Conservation (phyloP, 2,113 vertebrate species). For the Azemiops feae region DNA sequence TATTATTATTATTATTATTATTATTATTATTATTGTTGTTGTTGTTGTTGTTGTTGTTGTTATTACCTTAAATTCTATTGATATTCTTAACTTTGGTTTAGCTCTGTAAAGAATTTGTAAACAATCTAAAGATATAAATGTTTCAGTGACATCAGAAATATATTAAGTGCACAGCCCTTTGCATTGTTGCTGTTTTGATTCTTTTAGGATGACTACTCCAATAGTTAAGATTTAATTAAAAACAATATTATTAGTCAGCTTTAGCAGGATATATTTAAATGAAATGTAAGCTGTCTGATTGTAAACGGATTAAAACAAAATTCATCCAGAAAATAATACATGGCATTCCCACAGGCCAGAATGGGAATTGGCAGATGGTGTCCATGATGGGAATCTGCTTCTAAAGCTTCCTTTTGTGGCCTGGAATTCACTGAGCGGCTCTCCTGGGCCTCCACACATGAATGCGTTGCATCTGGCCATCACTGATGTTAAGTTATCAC, state of each 20-base stretch:
- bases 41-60: no score
- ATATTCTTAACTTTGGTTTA: background rate
- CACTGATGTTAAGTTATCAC: slow-evolving; percentile 44
- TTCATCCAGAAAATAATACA: background rate
- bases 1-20: no score
- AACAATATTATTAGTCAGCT: background rate
- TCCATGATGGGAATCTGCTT: slow-evolving; percentile 24
- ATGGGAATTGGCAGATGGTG: slow-evolving; percentile 26
- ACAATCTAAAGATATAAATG: background rate
- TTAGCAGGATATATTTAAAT: background rate
- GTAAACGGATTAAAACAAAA: slow-evolving; percentile 4
- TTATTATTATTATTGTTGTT: no score
- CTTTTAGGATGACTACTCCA: background rate
- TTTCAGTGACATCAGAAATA: background rate
- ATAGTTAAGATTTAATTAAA: background rate
- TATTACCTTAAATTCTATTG: background rate
- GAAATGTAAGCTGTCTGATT: background rate
- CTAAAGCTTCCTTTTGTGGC: slow-evolving; percentile 25
- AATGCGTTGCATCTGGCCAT: slow-evolving; percentile 48
- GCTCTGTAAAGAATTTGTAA: background rate
- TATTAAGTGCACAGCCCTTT: background rate
- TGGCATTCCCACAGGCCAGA: slow-evolving; percentile 1
- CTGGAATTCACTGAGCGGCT: slow-evolving; percentile 47
- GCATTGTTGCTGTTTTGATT: background rate
- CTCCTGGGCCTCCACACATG: slow-evolving; percentile 15